A percentile compares a stretch with the other conserved stretches of the same genome.
Evolutionary conservation across 2,888 invertebrate genomes (phyloP).

Genomic region (Philereme vetulata): DNA sequence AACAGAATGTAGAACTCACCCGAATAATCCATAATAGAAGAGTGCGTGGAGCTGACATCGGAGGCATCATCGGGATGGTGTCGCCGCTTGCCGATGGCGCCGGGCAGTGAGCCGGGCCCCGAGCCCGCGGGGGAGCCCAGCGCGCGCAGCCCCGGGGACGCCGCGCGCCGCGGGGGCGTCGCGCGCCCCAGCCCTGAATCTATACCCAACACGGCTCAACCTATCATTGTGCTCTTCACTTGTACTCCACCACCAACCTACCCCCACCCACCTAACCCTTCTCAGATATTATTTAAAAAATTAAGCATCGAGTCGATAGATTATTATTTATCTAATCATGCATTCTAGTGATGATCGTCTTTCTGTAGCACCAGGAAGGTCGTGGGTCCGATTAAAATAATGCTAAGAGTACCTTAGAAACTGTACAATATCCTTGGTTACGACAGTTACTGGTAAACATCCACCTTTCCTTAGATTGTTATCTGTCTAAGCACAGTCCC

Average conservation of each 20-base stretch:
- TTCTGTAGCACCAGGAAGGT: too few relatives aligned
- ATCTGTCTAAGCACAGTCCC: too few relatives aligned
- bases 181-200: conserved; percentile 94
- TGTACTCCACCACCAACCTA: background rate
- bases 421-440: too few relatives aligned
- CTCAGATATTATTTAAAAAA: too few relatives aligned
- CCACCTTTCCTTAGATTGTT: too few relatives aligned
- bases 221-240: background rate
- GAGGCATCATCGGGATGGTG: conserved; percentile 91
- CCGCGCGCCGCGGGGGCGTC: conserved; percentile 93
- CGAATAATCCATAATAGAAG: conserved; percentile 94
- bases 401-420: too few relatives aligned
- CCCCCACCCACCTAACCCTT: background rate
- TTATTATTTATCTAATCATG: too few relatives aligned
- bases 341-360: too few relatives aligned
- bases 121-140: conserved; percentile 87
- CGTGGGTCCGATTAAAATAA: too few relatives aligned
- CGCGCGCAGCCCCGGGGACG: conserved; percentile 93
- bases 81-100: conserved; percentile 91
- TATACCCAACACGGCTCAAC: conserved; percentile 59
- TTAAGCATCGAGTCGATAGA: too few relatives aligned
- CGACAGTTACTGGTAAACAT: too few relatives aligned
- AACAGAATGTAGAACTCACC: conserved; percentile 78
- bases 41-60: conserved; percentile 92
- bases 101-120: conserved; percentile 90